A percentile compares a stretch with the other conserved stretches of the same genome.
These are phyloP conservation scores for Catalaphyllia jardinei DNA, from an alignment of 64 coral and sea anemone genomes.

Conservation along the genomic window DNA sequence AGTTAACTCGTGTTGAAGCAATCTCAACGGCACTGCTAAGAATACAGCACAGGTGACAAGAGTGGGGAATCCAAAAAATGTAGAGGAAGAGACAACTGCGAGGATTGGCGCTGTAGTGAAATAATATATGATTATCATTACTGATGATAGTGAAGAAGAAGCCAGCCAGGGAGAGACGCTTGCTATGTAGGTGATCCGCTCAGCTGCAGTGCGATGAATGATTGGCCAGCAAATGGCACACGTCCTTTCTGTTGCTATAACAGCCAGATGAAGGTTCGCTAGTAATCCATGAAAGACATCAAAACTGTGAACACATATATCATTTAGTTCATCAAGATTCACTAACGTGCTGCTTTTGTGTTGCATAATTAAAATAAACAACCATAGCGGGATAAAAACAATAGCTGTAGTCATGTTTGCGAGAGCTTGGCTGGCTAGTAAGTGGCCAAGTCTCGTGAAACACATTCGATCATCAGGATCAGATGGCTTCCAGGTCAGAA, in stretches of 20 bases:
- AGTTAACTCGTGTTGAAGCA: neutral
- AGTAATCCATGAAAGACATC: constrained; percentile 35
- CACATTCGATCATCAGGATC: no score
- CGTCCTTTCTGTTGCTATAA: constrained; percentile 22
- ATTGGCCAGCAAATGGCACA: constrained; percentile 40
- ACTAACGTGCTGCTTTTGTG: neutral
- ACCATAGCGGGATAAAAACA: neutral
- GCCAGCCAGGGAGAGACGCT: no score
- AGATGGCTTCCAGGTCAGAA: no score
- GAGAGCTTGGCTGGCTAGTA: no score
- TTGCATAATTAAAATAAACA: neutral
- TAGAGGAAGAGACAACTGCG: neutral
- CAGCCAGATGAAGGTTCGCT: neutral
- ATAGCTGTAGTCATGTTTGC: no score
- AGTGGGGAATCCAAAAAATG: neutral
- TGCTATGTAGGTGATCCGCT: neutral
- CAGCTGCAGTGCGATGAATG: constrained; percentile 21
- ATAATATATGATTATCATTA: no score
- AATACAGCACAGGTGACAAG: neutral
- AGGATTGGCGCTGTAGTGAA: neutral
- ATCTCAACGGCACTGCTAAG: no score
- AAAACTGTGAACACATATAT: constrained; percentile 15
- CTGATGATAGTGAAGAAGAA: no score
- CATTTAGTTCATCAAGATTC: neutral
- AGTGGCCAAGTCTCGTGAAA: no score